Conservation (phyloP, 2,113 vertebrate species). For the Neodon shergylaensis region DNA sequence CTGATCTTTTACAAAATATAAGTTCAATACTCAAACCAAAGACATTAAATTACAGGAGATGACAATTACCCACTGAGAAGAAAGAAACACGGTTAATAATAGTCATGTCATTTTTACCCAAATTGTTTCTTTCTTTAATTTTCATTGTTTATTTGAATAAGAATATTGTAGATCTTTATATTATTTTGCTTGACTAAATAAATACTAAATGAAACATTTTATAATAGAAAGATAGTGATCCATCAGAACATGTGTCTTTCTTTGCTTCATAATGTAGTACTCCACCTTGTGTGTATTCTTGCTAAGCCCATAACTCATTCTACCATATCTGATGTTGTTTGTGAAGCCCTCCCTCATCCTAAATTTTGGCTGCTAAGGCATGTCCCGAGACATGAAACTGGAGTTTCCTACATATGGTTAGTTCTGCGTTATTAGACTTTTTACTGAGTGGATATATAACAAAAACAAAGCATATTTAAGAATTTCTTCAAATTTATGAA, state of each 20-base stretch:
- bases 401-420: not conserved
- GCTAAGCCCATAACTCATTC: not conserved
- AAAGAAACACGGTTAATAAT: not conserved
- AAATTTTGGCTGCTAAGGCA: not conserved
- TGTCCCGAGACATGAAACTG: constrained; percentile 21
- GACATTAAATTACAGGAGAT: not conserved
- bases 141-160: constrained; percentile 23
- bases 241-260: not conserved
- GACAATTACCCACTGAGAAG: constrained; percentile 4
- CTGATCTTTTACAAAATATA: not conserved
- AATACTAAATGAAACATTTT: constrained; percentile 26
- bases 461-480: constrained; percentile 56
- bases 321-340: not conserved
- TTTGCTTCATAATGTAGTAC: not conserved
- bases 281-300: not conserved
- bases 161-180: not conserved
- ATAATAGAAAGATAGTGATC: not conserved
- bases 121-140: constrained; percentile 2
- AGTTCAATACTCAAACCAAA: not conserved
- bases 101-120: not conserved
- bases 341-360: not conserved
- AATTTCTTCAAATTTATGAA: constrained; percentile 40
- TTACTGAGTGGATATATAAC: constrained; percentile 4
- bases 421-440: not conserved
- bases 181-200: constrained; percentile 23